Base-by-base conservation (phyloP, 2,888 invertebrate genomes). In the Lasioglossum vierecki region DNA sequence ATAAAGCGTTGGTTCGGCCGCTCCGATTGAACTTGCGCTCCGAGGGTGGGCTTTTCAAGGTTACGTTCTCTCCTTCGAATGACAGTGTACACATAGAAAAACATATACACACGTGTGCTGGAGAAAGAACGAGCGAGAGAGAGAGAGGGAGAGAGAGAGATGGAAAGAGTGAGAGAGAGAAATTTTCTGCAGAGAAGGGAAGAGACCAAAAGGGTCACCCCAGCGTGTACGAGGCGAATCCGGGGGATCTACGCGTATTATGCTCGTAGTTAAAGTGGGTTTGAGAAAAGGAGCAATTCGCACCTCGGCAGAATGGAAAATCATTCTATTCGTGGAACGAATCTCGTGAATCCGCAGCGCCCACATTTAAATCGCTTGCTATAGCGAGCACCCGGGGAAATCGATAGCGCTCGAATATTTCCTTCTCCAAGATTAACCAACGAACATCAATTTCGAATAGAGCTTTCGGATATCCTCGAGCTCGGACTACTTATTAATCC, bases 1-100 rank as follows among this genome's bases (percentile, higher is more conserved):
- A 46, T 79, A 82, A 86, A 85, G 80, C 72, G 79, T 75, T 77
- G n/a, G 63, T 87, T 82, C 87, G 84, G 76, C 84, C 89, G 86
- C 88, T 85, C 70, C 76, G 83, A 84, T 89, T 80, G 84, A 87
- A 87, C 84, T 79, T 79, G 86, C 89, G 89, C 93, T 92, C 84
- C 91, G 91, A 92, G 94, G 93, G 93, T 93, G 93, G 92, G 86
- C 90, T 92, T 92, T 94, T 94, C 94, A 94, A 94, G 94, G 94
- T 94, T 94, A 93, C 88, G 86, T 88, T 88, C 79, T 75, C 82
- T 79, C 76, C 44, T 66, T 79, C 79, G 70, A 86, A 88, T 89
- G 89, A 83, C 88, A 80, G 76, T 80, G 44, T 79, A 79, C 66
- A 76, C 76, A 68, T 63, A 85, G 49, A 79, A 73, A 68, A 80